These are phyloP conservation scores for Pseudachorutes palmiensis DNA, from an alignment of 1,140 invertebrate species.

Conservation along the genomic window DNA sequence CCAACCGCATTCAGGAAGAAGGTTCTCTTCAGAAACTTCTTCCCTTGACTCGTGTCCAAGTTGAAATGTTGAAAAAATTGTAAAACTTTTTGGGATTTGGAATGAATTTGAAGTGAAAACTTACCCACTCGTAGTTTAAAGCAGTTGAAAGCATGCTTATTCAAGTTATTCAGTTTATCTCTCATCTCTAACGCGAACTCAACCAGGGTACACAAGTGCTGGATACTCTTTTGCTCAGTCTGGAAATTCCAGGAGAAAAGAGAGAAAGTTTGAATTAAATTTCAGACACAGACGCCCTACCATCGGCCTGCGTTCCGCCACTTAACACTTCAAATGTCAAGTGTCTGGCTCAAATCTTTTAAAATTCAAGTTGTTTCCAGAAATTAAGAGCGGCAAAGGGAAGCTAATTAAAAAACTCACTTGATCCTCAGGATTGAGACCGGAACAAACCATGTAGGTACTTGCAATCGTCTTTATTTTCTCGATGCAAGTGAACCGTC, in stretches of 20 bases:
- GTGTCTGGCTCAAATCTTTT: no score
- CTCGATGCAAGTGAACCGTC: conserved; percentile 82
- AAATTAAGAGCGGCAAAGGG: no score
- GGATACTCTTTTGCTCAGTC: conserved; percentile 52
- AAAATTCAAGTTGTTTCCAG: no score
- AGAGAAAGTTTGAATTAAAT: background rate
- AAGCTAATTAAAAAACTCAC: no score
- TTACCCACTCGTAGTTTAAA: conserved; percentile 84
- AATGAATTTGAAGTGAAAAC: no score
- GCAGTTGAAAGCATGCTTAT: conserved; percentile 94
- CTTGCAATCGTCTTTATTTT: conserved; percentile 97
- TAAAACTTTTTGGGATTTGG: no score
- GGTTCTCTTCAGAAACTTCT: no score
- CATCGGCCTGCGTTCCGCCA: background rate
- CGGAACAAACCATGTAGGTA: conserved; percentile 97
- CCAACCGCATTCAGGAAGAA: no score
- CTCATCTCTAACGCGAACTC: conserved; percentile 92
- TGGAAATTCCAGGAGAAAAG: conserved; percentile 11
- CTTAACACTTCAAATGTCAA: no score
- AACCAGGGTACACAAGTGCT: conserved; percentile 74
- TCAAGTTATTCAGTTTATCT: conserved; percentile 80
- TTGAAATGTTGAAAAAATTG: no score
- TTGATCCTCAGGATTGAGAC: conserved; percentile 71
- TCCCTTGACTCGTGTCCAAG: no score
- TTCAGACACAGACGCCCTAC: background rate